A percentile compares a stretch with the other conserved stretches of the same genome.
These are phyloP conservation scores for Speoplatyrhinus poulsoni DNA, from an alignment of 2,113 vertebrate genomes.

Conservation along the genomic window DNA sequence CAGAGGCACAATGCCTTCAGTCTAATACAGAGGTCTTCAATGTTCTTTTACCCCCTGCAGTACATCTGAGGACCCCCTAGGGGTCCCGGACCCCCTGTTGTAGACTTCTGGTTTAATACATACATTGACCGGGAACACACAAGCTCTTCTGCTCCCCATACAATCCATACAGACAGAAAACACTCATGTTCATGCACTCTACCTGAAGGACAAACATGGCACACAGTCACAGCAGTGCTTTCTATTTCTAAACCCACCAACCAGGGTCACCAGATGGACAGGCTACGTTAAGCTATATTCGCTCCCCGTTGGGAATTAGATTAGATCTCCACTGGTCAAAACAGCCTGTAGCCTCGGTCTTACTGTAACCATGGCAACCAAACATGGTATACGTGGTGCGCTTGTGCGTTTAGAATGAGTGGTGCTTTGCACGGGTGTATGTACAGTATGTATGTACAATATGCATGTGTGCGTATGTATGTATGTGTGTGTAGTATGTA, in stretches of 20 bases:
- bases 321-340: conserved; percentile 1
- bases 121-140: neutral
- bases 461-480: neutral
- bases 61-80: too few species aligned
- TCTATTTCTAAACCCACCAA: conserved; percentile 1
- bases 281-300: neutral
- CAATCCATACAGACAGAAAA: conserved; percentile 12
- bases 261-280: neutral
- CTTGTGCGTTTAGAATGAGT: neutral
- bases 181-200: conserved; percentile 5
- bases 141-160: neutral
- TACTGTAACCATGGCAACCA: conserved; percentile 26
- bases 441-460: neutral
- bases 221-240: conserved; percentile 17
- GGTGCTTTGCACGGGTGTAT: neutral
- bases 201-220: neutral
- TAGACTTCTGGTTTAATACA: neutral
- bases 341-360: neutral
- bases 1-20: too few species aligned
- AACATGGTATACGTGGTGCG: neutral
- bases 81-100: too few species aligned
- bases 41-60: too few species aligned
- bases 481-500: neutral
- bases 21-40: too few species aligned
- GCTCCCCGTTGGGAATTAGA: neutral